Evolutionary conservation across 30 jellyfish, hydroid and myxozoan genomes (phyloP), one percentile per base, ranked within the genome.

Genomic region (Pseudorhiza aurosa): DNA sequence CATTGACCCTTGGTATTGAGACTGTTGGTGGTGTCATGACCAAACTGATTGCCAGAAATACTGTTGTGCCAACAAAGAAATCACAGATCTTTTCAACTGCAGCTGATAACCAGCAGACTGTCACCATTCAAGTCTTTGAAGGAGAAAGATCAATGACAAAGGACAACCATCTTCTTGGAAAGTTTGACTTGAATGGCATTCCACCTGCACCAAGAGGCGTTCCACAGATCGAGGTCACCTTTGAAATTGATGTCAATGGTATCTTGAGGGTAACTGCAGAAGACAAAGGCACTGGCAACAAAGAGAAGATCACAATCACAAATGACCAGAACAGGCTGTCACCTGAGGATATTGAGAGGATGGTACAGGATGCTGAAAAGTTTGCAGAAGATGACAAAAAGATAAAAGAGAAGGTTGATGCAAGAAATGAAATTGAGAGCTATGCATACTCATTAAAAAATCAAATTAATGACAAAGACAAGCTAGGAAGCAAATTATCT

Each of bases 21-120:
- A 95, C 99, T 67, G 99, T 95, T 82, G 99, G 99, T 74, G 99
- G 99, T 19, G 99, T 95, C 47, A 95, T 95, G 99, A 95, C 99
- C 68, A 89, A 88, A 57, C 95, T 95, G 63, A 95, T 95, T 85
- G 83, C 98, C 65, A 75, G 99, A 31, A 95, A 95, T 96, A 95
- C 99, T 32, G 97, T 88, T 77, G 97, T 95, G 32, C 99, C 99
- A 42, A 95, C 99, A 55, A 95, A 95, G 95, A 95, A 95, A 70
- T 88, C 99, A 21, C 99, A 95, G 77, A 83, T 95, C 78, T 95
- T 95, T 72, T 88, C 99, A 22, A 95, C 99, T 76, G 99, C 97
- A 67, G 97, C 97, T 58, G 99, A 95, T 55, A 72, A 88, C 74
- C 99, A 95, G 65, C 97, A 88, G 45, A 88, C 99, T 47, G 99